Conservation (phyloP, 2,888 invertebrate species). For the Rugalucina vietnamica region DNA sequence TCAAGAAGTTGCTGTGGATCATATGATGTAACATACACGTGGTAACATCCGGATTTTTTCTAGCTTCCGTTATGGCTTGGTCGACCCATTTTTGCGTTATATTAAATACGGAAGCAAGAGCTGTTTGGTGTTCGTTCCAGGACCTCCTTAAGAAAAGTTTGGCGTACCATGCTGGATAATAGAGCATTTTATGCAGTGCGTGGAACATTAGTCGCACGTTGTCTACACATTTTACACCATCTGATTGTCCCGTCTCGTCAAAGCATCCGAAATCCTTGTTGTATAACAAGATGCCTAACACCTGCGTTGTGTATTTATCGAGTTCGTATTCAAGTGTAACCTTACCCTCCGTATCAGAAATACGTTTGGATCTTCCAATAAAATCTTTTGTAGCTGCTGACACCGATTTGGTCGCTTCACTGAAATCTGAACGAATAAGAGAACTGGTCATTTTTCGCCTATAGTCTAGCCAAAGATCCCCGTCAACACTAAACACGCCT, state of each 20-base stretch:
- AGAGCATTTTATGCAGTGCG: not conserved
- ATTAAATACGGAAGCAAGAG: not conserved
- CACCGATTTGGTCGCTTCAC: not conserved
- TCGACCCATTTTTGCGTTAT: not conserved
- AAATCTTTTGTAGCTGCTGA: not conserved
- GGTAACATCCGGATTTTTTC: not conserved
- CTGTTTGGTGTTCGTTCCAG: not conserved
- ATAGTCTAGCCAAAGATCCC: not conserved
- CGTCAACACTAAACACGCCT: not conserved
- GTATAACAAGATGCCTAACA: not conserved
- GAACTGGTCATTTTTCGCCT: not conserved
- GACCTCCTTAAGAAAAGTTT: not conserved
- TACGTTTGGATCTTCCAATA: not conserved
- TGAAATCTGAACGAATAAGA: slow-evolving; percentile 1
- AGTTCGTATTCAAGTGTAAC: not conserved
- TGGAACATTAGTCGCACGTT: not conserved
- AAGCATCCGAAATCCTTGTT: not conserved
- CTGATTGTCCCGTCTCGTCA: not conserved
- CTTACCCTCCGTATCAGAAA: not conserved
- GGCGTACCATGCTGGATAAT: not conserved
- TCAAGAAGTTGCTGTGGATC: not conserved
- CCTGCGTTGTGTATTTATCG: not conserved
- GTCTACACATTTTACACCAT: not conserved
- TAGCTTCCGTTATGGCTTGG: not conserved
- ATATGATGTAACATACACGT: not conserved